Base-by-base conservation (phyloP, 2,888 invertebrate genomes). In the Hemistola chrysoprasaria region DNA sequence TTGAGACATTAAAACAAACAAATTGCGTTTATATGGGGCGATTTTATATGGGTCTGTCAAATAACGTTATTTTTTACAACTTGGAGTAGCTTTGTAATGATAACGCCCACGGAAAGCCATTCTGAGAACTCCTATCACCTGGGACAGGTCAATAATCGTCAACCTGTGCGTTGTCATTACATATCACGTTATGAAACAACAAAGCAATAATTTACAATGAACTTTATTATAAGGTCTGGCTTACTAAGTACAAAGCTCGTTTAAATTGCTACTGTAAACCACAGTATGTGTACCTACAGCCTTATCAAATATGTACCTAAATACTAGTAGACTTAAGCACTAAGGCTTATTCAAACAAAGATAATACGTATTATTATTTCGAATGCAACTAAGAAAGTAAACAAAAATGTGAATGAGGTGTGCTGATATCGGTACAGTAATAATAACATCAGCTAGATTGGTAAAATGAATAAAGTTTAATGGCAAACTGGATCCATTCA, bases 381-480 rank as follows among this genome's bases (percentile, higher is more conserved):
- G n/a, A n/a, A n/a, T n/a, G n/a, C n/a, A n/a, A n/a, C n/a, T n/a
- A n/a, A n/a, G n/a, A n/a, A n/a, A n/a, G n/a, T n/a, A n/a, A 47
- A 50, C 39, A 40, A 35, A 34, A 48, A 23, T 29, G 41, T 45
- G 42, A 44, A 43, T 34, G 47, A 44, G 45, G 37, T 47, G 43
- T 30, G 57, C 60, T 59, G 58, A 64, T 51, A 64, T 54, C 16
- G 16, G 2, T 16, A 16, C 4, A 16, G 60, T 50, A 62, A 55
- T 61, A 47, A 53, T 39, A 59, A 39, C 62, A 59, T 59, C 58
- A 52, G 55, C 59, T 59, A 62, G 55, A 61, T 62, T 54, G 55
- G 49, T 62, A 62, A 58, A 59, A 65, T 16, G 4, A 2, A 71
- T 76, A 73, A 77, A 68, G 62, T 60, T 70, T 70, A 70, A 68